Evolutionary conservation across 1,140 invertebrate genomes (phyloP).

Genomic region (Macrosteles quadrilineatus): DNA sequence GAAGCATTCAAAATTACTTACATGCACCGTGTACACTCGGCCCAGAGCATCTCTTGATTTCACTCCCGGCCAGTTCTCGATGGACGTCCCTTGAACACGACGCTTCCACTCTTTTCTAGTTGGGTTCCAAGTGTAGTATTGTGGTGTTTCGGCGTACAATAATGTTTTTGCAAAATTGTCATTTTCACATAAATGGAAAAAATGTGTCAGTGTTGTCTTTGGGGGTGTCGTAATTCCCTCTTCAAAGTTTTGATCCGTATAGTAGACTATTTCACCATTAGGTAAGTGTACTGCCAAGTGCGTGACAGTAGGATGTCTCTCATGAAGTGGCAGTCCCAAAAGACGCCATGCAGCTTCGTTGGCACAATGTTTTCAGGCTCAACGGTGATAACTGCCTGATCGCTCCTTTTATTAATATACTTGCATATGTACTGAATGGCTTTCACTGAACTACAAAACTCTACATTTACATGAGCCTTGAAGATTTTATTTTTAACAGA

Average conservation of each 20-base stretch:
- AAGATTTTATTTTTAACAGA: slow-evolving; percentile 33
- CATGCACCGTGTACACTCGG: slow-evolving; percentile 48
- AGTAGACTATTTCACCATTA: slow-evolving; percentile 42
- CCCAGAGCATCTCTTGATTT: slow-evolving; percentile 41
- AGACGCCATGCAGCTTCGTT: slow-evolving; percentile 52
- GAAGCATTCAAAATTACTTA: slow-evolving; percentile 45
- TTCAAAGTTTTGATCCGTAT: slow-evolving; percentile 32
- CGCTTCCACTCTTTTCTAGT: slow-evolving; percentile 30
- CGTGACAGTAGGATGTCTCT: slow-evolving; percentile 47
- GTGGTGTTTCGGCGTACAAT: slow-evolving; percentile 43
- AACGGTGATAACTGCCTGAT: no score
- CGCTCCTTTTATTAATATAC: no score
- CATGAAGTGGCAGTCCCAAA: slow-evolving; percentile 46
- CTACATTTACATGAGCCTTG: slow-evolving; percentile 31
- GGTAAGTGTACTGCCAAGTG: slow-evolving; percentile 50
- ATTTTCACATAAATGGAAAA: slow-evolving; percentile 40
- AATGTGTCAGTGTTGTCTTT: slow-evolving; percentile 46
- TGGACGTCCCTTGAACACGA: slow-evolving; percentile 35
- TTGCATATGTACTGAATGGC: slow-evolving; percentile 48
- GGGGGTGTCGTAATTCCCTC: slow-evolving; percentile 29
- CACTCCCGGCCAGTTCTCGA: slow-evolving; percentile 43
- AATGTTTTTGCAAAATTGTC: slow-evolving; percentile 45
- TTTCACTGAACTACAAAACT: slow-evolving; percentile 5
- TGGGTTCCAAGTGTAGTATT: slow-evolving; percentile 46
- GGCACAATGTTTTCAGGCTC: no score